Conservation (phyloP, 2,113 vertebrate genomes). For the Pteruthius melanotis region DNA sequence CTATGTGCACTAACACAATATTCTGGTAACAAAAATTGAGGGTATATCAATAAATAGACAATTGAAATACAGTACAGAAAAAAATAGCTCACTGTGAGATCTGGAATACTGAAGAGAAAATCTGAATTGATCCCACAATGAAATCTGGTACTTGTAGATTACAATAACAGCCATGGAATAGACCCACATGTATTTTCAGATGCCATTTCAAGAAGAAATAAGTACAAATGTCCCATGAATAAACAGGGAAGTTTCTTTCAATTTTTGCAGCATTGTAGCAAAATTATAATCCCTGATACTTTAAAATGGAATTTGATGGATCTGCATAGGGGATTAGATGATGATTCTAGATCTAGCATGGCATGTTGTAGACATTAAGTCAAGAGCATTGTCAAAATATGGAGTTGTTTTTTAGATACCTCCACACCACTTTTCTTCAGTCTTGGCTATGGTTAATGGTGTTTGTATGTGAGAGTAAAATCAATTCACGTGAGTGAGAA, state of each 20-base stretch:
- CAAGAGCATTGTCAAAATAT: neutral
- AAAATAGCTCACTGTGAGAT: neutral
- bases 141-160: neutral
- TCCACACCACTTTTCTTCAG: neutral
- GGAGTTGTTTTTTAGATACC: neutral
- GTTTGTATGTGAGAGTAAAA: neutral
- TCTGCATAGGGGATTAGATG: neutral
- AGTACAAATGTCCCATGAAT: neutral
- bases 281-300: neutral
- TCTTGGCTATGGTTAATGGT: neutral
- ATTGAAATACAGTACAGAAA: neutral
- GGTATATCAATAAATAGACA: neutral
- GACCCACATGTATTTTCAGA: neutral
- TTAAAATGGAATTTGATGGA: neutral
- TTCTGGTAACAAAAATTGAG: neutral
- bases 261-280: neutral
- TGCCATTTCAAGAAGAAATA: neutral
- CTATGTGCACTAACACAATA: neutral
- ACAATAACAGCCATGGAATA: neutral
- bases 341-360: neutral
- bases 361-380: neutral
- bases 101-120: neutral
- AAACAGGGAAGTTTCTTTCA: neutral
- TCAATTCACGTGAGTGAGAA: neutral
- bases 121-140: neutral